phyloP scores from a whole-genome alignment of 1,140 invertebrate species.

The Brachionus asplanchnoidis region DNA sequence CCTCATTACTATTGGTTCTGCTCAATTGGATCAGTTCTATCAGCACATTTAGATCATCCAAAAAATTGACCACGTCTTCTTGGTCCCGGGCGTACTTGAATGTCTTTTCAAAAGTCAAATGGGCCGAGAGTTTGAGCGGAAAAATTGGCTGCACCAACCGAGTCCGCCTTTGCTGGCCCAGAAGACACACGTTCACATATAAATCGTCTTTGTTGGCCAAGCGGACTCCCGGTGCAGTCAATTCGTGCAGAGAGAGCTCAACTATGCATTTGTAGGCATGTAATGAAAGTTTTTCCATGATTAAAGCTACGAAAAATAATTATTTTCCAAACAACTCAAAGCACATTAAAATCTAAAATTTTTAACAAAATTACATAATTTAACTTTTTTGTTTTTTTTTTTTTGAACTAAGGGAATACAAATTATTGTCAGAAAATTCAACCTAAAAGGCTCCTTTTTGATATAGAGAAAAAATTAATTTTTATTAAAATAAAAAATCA shows the following conservation, averaged over 20 bases:
- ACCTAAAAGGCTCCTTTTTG: not conserved
- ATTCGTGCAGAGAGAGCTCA: slow-evolving; percentile 49
- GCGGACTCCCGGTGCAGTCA: slow-evolving; percentile 54
- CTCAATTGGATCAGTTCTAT: slow-evolving; percentile 52
- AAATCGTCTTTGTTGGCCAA: slow-evolving; percentile 52
- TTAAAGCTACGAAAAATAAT: not conserved
- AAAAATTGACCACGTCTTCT: slow-evolving; percentile 36
- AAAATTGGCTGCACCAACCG: slow-evolving; percentile 48
- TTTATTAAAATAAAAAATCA: slow-evolving; percentile 14
- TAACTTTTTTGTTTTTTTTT: not conserved
- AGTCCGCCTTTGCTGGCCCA: slow-evolving; percentile 53
- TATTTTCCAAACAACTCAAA: not conserved
- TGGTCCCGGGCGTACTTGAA: slow-evolving; percentile 34
- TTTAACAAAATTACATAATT: not conserved
- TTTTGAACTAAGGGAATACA: not conserved
- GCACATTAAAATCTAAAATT: not conserved
- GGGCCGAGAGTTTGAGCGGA: slow-evolving; percentile 50
- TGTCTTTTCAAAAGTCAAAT: slow-evolving; percentile 53
- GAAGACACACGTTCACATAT: slow-evolving; percentile 52
- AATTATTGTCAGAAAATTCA: not conserved
- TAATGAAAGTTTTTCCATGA: slow-evolving; percentile 48
- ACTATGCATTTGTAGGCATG: slow-evolving; percentile 50
- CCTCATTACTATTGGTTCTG: slow-evolving; percentile 1
- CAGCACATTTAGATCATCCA: slow-evolving; percentile 51
- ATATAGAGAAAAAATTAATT: not conserved